These are phyloP conservation scores for Apotomis betuletana DNA, from an alignment of 2,888 invertebrate genomes.

Conservation along the genomic window DNA sequence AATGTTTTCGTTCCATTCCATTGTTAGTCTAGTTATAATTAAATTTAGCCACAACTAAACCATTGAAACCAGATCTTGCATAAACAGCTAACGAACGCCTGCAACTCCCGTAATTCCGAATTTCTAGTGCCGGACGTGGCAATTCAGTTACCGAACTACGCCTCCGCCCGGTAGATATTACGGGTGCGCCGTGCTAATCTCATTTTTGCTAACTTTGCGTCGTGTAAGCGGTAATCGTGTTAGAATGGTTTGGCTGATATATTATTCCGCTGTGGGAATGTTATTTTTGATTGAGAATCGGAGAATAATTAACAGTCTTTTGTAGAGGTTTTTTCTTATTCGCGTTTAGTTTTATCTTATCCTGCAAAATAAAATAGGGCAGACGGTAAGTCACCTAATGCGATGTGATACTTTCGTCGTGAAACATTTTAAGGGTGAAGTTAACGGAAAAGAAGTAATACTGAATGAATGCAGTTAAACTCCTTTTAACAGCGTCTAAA, in stretches of 20 bases:
- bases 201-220: conserved; percentile 62
- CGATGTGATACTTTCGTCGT: no score
- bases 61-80: conserved; percentile 7
- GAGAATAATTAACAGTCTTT: no score
- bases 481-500: not conserved
- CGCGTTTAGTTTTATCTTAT: no score
- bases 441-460: no score
- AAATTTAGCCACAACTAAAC: not conserved
- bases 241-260: not conserved
- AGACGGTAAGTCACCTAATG: no score
- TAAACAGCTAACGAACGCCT: conserved; percentile 17
- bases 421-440: no score
- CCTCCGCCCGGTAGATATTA: conserved; percentile 55
- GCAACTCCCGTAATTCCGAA: conserved; percentile 45
- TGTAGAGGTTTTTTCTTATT: no score
- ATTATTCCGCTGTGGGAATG: not conserved
- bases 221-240: conserved; percentile 39
- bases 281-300: no score
- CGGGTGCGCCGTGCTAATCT: conserved; percentile 56
- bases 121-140: conserved; percentile 54
- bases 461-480: no score
- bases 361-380: no score
- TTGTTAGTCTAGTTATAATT: not conserved
- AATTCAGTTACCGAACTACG: conserved; percentile 64
- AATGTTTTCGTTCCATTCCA: not conserved